A percentile compares a stretch with the other conserved stretches of the same genome.
These are phyloP conservation scores for Microctonus brassicae DNA, from an alignment of 2,888 invertebrate species.

Conservation along the genomic window DNA sequence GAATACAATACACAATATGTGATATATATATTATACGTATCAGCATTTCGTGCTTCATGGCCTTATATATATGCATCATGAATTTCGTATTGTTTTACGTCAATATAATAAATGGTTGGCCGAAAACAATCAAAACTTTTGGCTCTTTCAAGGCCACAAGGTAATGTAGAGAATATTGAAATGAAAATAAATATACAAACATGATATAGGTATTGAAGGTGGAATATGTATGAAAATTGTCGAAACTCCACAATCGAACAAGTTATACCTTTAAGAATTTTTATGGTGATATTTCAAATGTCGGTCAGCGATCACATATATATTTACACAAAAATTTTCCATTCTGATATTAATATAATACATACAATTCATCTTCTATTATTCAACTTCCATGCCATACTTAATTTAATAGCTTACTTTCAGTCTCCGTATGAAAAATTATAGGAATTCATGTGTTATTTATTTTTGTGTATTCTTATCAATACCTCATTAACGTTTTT, in stretches of 20 bases:
- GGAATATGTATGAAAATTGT: background rate
- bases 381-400: no score
- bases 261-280: constrained; percentile 9
- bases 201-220: background rate
- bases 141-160: background rate
- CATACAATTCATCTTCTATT: no score
- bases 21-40: no score
- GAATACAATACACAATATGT: background rate
- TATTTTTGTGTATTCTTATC: background rate
- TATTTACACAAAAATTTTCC: background rate
- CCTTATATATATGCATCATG: background rate
- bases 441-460: background rate
- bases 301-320: constrained; percentile 24
- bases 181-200: background rate
- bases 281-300: constrained; percentile 19
- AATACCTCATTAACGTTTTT: no score
- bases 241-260: no score
- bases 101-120: background rate
- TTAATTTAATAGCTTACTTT: background rate
- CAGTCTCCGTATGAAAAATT: background rate
- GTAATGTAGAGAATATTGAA: background rate
- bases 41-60: no score
- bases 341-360: background rate
- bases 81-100: background rate
- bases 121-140: background rate